A percentile compares a stretch with the other conserved stretches of the same genome.
phyloP scores from a whole-genome alignment of 2,888 invertebrate species.

The Drosophila bunnanda region DNA sequence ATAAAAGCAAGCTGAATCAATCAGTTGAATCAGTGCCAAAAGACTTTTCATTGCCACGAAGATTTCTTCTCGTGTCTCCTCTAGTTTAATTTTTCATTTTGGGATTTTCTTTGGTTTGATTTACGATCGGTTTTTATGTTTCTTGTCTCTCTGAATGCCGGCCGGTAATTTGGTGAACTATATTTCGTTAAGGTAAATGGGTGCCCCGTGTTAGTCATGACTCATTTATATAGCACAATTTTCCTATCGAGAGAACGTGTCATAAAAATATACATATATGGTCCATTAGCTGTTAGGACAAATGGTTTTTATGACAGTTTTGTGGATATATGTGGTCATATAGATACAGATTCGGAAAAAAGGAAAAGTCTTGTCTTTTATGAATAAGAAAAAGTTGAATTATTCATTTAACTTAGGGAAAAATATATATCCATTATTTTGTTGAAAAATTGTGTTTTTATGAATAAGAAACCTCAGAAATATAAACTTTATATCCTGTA shows the following conservation, averaged over 20 bases:
- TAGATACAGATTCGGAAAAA: neutral
- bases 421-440: too few relatives aligned
- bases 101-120: slow-evolving; percentile 50
- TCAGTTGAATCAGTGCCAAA: slow-evolving; percentile 52
- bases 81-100: slow-evolving; percentile 48
- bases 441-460: neutral
- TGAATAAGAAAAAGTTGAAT: neutral
- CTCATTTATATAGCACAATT: slow-evolving; percentile 36
- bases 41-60: slow-evolving; percentile 51
- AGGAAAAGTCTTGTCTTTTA: neutral
- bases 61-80: neutral
- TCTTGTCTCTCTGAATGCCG: slow-evolving; percentile 62
- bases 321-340: slow-evolving; percentile 34
- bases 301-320: slow-evolving; percentile 44
- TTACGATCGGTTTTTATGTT: slow-evolving; percentile 62
- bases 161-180: slow-evolving; percentile 69
- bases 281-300: slow-evolving; percentile 42
- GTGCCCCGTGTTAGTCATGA: slow-evolving; percentile 48
- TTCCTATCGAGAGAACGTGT: slow-evolving; percentile 21
- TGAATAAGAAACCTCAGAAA: neutral
- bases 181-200: slow-evolving; percentile 31
- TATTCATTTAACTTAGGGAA: neutral
- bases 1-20: slow-evolving; percentile 36
- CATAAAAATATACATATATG: slow-evolving; percentile 41
- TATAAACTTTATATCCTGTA: neutral